Conservation (phyloP, 1,140 invertebrate genomes). For the Drosophila mauritiana region DNA sequence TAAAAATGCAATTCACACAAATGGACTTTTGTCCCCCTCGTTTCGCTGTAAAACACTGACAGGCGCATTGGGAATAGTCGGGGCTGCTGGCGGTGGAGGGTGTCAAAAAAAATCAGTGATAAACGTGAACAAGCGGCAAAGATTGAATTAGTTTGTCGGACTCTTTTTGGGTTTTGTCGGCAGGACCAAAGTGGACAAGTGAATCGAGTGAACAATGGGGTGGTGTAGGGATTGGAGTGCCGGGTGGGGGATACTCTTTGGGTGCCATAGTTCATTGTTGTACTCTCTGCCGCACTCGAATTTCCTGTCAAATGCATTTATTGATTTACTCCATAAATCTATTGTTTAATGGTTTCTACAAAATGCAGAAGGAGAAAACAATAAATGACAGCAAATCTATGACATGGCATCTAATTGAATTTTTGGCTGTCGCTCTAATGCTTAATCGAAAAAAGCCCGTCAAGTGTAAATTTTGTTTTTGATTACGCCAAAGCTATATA, state of each 20-base stretch:
- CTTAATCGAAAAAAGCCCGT: conserved; percentile 25
- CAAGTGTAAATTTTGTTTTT: conserved; percentile 5
- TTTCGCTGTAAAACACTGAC: conserved; percentile 31
- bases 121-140: conserved; percentile 70
- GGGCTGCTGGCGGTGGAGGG: conserved; percentile 4
- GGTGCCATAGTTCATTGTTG: conserved; percentile 55
- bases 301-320: conserved; percentile 70
- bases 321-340: conserved; percentile 69
- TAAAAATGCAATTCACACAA: conserved; percentile 81
- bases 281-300: conserved; percentile 15
- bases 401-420: conserved; percentile 32
- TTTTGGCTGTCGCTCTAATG: conserved; percentile 5
- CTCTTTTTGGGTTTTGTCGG: conserved; percentile 36
- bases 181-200: conserved; percentile 18
- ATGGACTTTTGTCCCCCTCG: conserved; percentile 56
- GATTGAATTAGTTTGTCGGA: conserved; percentile 79
- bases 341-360: conserved; percentile 46
- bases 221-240: neutral
- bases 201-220: conserved; percentile 6
- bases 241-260: conserved; percentile 11
- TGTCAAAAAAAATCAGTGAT: conserved; percentile 53
- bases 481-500: neutral
- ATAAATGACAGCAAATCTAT: conserved; percentile 42
- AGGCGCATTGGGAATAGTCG: neutral
- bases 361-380: conserved; percentile 17